These are phyloP conservation scores for Monodelphis domestica DNA, from an alignment of 2,797 vertebrate genomes.

Conservation along the genomic window DNA sequence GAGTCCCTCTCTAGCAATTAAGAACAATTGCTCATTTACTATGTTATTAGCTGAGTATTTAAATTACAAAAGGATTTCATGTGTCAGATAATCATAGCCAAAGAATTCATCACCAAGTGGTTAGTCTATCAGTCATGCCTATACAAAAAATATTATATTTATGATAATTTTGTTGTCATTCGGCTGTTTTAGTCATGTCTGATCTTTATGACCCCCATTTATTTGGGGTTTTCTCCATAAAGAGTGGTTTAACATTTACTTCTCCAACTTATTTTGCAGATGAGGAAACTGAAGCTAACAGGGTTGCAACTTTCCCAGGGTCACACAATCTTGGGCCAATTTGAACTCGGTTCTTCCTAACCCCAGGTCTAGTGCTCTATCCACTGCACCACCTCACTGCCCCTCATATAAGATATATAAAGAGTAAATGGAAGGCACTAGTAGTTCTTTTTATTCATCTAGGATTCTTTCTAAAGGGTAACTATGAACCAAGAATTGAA, in stretches of 20 bases:
- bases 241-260: neutral
- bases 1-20: neutral
- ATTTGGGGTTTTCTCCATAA: neutral
- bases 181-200: neutral
- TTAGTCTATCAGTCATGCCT: neutral
- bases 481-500: neutral
- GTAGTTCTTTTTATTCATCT: neutral
- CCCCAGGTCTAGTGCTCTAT: no score
- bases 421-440: neutral
- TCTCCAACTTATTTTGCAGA: neutral
- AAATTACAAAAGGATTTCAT: neutral
- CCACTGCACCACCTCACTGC: no score
- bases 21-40: neutral
- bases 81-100: neutral
- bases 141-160: no score
- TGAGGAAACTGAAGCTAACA: neutral
- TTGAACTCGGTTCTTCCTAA: no score
- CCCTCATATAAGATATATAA: neutral
- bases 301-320: no score
- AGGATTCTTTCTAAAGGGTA: neutral
- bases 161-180: no score
- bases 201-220: neutral
- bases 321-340: no score
- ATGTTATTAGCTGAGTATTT: neutral
- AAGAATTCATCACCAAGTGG: neutral